These are phyloP conservation scores for Norana najaformis DNA, from an alignment of 2,888 invertebrate species.

Conservation along the genomic window DNA sequence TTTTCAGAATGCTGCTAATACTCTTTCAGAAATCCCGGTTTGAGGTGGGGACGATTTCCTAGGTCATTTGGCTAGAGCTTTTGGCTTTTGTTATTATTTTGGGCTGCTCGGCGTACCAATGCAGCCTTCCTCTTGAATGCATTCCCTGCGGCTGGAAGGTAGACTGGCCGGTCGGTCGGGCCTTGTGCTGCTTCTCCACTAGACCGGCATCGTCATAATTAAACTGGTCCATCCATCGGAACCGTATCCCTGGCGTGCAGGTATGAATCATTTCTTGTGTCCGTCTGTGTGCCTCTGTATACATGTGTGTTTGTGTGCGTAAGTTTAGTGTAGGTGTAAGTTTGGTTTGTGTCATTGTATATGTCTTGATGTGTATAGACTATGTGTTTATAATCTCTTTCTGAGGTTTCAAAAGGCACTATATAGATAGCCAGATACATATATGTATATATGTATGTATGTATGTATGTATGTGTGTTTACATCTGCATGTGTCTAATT, in stretches of 20 bases:
- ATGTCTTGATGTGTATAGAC: too few relatives aligned
- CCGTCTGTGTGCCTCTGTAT: neutral
- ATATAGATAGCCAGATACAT: neutral
- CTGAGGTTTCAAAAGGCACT: neutral
- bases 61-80: conserved; percentile 10
- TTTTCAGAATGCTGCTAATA: neutral
- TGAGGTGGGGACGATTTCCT: neutral
- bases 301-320: neutral
- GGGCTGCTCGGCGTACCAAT: neutral
- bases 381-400: too few relatives aligned
- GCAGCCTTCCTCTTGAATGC: neutral
- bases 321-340: too few relatives aligned
- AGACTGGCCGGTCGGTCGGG: neutral
- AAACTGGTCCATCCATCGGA: conserved; percentile 13
- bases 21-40: neutral
- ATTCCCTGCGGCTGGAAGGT: conserved; percentile 7
- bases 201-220: neutral
- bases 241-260: conserved; percentile 4
- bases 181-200: neutral
- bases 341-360: neutral
- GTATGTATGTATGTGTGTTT: neutral
- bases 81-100: neutral
- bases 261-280: neutral
- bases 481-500: neutral
- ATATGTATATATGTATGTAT: neutral